These are phyloP conservation scores for Hippocampus abdominalis DNA, from an alignment of 2,113 vertebrate species.

Conservation along the genomic window DNA sequence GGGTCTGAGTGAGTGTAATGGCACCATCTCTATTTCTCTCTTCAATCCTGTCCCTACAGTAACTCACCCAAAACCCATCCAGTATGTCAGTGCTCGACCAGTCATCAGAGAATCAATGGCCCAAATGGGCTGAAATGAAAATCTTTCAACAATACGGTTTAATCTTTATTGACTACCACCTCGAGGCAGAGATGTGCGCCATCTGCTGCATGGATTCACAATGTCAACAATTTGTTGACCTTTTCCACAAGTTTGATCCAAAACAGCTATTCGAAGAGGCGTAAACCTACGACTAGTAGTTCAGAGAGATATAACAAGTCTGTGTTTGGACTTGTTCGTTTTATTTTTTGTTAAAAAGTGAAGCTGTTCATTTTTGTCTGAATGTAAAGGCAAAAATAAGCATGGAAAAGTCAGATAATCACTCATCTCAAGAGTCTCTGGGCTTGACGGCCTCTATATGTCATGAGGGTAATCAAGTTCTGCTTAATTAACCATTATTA, in stretches of 20 bases:
- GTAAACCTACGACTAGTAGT: not conserved
- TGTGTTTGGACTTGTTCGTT: no score
- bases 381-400: not conserved
- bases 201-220: conserved; percentile 17
- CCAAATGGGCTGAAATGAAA: conserved; percentile 55
- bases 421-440: conserved; percentile 26
- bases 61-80: conserved; percentile 8
- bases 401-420: not conserved
- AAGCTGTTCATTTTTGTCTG: not conserved
- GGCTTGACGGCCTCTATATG: conserved; percentile 25
- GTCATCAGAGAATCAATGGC: conserved; percentile 29
- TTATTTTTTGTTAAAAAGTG: not conserved
- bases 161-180: conserved; percentile 6
- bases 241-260: conserved; percentile 1
- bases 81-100: conserved; percentile 6
- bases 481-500: conserved; percentile 40
- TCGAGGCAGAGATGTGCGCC: conserved; percentile 13
- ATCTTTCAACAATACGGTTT: conserved; percentile 37
- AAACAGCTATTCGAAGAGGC: conserved; percentile 8
- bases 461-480: conserved; percentile 38
- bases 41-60: conserved; percentile 6
- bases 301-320: not conserved
- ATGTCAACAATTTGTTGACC: conserved; percentile 1
- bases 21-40: not conserved
- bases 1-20: no score